A percentile compares a stretch with the other conserved stretches of the same genome.
Evolutionary conservation across 2,888 invertebrate genomes (phyloP).

Genomic region (Eulithis testata): DNA sequence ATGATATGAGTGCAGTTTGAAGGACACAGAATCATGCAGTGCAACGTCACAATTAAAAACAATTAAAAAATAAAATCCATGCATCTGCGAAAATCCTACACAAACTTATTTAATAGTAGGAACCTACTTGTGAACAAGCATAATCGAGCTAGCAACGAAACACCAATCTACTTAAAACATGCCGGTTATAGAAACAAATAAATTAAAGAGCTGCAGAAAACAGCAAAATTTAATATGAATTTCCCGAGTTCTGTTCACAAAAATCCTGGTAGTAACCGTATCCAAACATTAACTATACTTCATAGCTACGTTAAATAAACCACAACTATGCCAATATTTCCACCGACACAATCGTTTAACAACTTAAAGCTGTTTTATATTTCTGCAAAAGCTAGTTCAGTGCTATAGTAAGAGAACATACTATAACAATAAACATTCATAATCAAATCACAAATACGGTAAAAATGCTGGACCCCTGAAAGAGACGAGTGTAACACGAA

Average conservation of each 20-base stretch:
- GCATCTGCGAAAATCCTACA: slow-evolving; percentile 30
- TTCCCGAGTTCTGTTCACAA: slow-evolving; percentile 53
- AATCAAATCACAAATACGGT: slow-evolving; percentile 22
- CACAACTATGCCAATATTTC: slow-evolving; percentile 27
- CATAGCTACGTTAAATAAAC: slow-evolving; percentile 36
- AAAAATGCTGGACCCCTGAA: slow-evolving; percentile 59
- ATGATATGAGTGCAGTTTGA: slow-evolving; percentile 79
- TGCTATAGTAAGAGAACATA: slow-evolving; percentile 30
- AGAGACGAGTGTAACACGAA: slow-evolving; percentile 43
- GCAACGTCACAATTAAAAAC: slow-evolving; percentile 49
- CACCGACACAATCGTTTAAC: slow-evolving; percentile 21
- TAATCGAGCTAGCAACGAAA: slow-evolving; percentile 47
- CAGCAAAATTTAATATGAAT: slow-evolving; percentile 66
- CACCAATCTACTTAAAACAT: slow-evolving; percentile 41
- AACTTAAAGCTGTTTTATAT: slow-evolving; percentile 28
- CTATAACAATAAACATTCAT: slow-evolving; percentile 29
- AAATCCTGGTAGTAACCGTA: slow-evolving; percentile 74
- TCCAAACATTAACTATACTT: slow-evolving; percentile 51
- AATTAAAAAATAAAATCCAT: slow-evolving; percentile 43
- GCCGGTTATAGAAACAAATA: slow-evolving; percentile 48
- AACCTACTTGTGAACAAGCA: slow-evolving; percentile 34
- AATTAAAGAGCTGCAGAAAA: slow-evolving; percentile 57
- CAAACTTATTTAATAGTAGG: slow-evolving; percentile 27
- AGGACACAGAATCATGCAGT: slow-evolving; percentile 77
- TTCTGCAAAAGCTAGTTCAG: slow-evolving; percentile 27